These are phyloP conservation scores for Tanytarsus gracilentus DNA, from an alignment of 2,888 invertebrate genomes.

Conservation along the genomic window DNA sequence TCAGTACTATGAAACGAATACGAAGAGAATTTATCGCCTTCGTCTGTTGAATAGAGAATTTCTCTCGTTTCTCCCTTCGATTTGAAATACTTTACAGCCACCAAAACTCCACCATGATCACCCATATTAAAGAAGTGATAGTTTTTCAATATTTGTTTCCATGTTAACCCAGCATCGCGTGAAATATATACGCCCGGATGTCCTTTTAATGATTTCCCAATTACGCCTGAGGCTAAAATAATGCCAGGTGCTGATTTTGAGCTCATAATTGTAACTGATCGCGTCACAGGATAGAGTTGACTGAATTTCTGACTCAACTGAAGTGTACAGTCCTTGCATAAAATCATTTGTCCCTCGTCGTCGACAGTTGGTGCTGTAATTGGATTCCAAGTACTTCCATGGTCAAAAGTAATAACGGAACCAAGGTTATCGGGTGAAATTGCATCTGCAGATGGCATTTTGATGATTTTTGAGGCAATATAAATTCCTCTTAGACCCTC, in stretches of 20 bases:
- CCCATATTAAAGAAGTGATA: constrained; percentile 82
- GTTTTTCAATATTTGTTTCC: constrained; percentile 71
- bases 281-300: constrained; percentile 69
- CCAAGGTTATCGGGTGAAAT: constrained; percentile 66
- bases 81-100: constrained; percentile 76
- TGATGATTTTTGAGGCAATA: constrained; percentile 70
- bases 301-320: constrained; percentile 82
- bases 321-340: constrained; percentile 70
- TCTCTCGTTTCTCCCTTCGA: constrained; percentile 66
- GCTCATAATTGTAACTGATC: constrained; percentile 72
- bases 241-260: constrained; percentile 82
- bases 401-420: constrained; percentile 76
- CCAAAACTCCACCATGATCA: constrained; percentile 81
- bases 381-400: constrained; percentile 73
- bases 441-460: constrained; percentile 47
- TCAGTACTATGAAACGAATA: constrained; percentile 63
- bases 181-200: constrained; percentile 73
- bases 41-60: constrained; percentile 75
- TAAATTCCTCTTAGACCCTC: constrained; percentile 81
- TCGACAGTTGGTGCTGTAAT: constrained; percentile 63
- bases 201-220: constrained; percentile 68
- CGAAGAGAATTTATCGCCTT: constrained; percentile 71
- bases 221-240: constrained; percentile 75
- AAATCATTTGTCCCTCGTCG: constrained; percentile 56
- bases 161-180: constrained; percentile 70